phyloP scores from a whole-genome alignment of 2,113 vertebrate genomes.

The Terrapene triunguis region DNA sequence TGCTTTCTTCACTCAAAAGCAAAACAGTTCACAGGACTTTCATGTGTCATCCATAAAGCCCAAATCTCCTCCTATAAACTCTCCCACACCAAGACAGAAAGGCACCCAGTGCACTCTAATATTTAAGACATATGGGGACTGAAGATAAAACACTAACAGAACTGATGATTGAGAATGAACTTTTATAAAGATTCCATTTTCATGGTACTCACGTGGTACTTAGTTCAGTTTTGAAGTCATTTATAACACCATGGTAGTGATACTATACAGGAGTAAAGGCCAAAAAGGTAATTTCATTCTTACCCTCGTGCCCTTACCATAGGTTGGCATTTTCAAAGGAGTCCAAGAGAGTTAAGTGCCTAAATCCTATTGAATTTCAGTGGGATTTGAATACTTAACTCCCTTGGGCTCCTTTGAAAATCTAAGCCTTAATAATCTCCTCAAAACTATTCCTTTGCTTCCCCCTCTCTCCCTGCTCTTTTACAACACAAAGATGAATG shows the following conservation, averaged over 20 bases:
- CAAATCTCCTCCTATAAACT: background rate
- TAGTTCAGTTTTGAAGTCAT: background rate
- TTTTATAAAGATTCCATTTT: background rate
- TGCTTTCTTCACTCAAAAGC: background rate
- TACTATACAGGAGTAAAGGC: background rate
- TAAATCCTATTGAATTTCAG: background rate
- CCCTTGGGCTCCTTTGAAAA: background rate
- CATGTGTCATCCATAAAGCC: background rate
- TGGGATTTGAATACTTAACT: background rate
- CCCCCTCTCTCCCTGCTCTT: background rate
- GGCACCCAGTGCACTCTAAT: background rate
- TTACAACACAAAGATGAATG: accelerated
- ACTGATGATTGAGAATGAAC: background rate
- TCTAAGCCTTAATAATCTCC: background rate
- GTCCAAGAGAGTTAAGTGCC: background rate
- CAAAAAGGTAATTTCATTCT: background rate
- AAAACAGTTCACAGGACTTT: background rate
- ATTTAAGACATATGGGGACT: background rate
- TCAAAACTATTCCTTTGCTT: background rate
- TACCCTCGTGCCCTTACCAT: background rate
- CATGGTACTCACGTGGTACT: background rate
- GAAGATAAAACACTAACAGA: no score
- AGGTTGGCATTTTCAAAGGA: background rate
- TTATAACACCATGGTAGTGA: background rate
- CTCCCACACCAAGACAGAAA: background rate